Conservation (phyloP, 2,113 vertebrate species). For the Chrysemys picta region DNA sequence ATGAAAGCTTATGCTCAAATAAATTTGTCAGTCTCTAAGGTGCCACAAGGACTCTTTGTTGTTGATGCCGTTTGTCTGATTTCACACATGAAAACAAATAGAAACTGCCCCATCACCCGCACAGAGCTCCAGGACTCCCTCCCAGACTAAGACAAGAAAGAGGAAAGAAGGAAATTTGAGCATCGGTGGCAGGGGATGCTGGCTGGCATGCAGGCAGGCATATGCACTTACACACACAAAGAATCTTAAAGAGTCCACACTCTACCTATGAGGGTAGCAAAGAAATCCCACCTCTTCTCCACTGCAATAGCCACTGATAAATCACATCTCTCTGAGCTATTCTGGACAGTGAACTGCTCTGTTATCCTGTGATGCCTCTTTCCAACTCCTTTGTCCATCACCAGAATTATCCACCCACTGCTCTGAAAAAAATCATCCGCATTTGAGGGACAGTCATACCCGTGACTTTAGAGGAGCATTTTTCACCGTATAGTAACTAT, state of each 20-base stretch:
- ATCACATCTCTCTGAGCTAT: background rate
- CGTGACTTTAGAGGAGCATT: background rate
- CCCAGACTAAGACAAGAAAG: background rate
- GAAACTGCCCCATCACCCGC: background rate
- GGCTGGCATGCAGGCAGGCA: too few species aligned
- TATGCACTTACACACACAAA: fast-evolving
- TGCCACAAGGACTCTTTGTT: too few species aligned
- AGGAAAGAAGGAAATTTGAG: background rate
- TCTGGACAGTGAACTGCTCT: background rate
- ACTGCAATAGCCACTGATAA: background rate
- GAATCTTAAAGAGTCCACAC: background rate
- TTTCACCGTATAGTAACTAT: background rate
- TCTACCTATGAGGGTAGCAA: background rate
- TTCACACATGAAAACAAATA: background rate
- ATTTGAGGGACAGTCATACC: background rate
- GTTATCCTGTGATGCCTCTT: background rate
- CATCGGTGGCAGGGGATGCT: background rate
- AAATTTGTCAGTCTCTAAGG: too few species aligned
- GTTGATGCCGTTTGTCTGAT: background rate
- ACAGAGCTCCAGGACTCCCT: background rate
- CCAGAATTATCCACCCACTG: background rate
- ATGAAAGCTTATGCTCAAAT: too few species aligned
- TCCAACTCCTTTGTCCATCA: background rate
- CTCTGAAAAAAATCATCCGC: background rate
- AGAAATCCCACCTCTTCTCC: background rate